Evolutionary conservation across 2,888 invertebrate genomes (phyloP).

Genomic region (Euzophera pinguis): DNA sequence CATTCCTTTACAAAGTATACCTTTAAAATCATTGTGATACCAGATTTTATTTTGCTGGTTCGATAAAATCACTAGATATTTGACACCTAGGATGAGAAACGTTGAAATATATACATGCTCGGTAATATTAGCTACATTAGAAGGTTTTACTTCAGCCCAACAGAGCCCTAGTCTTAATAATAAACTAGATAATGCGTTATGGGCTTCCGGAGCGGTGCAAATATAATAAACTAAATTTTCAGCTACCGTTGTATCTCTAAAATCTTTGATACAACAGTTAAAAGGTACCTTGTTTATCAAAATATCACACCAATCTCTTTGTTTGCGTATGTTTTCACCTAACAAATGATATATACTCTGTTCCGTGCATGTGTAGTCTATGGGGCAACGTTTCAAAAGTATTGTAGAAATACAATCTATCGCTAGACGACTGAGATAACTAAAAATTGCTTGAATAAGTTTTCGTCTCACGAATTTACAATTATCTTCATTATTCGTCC

Average conservation of each 20-base stretch:
- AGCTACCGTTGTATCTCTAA: slow-evolving; percentile 74
- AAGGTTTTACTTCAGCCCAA: slow-evolving; percentile 84
- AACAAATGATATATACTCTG: slow-evolving; percentile 71
- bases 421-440: slow-evolving; percentile 77
- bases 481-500: slow-evolving; percentile 57
- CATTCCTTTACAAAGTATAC: slow-evolving; percentile 82
- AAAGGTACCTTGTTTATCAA: slow-evolving; percentile 66
- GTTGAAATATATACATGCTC: slow-evolving; percentile 87
- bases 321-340: slow-evolving; percentile 67
- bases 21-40: slow-evolving; percentile 59
- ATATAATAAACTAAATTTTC: slow-evolving; percentile 83
- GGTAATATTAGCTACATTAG: slow-evolving; percentile 81
- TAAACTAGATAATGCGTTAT: slow-evolving; percentile 53
- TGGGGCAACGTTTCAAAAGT: slow-evolving; percentile 74
- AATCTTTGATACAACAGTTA: slow-evolving; percentile 74
- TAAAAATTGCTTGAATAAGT: slow-evolving; percentile 74
- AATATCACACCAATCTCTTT: slow-evolving; percentile 83
- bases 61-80: slow-evolving; percentile 60
- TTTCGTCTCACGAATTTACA: slow-evolving; percentile 56
- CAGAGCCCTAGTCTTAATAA: slow-evolving; percentile 78
- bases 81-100: slow-evolving; percentile 80
- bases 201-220: slow-evolving; percentile 50
- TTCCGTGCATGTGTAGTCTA: slow-evolving; percentile 53
- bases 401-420: slow-evolving; percentile 79
- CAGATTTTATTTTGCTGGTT: slow-evolving; percentile 41